Base-by-base conservation (phyloP, 2,113 vertebrate genomes). In the Riparia riparia region DNA sequence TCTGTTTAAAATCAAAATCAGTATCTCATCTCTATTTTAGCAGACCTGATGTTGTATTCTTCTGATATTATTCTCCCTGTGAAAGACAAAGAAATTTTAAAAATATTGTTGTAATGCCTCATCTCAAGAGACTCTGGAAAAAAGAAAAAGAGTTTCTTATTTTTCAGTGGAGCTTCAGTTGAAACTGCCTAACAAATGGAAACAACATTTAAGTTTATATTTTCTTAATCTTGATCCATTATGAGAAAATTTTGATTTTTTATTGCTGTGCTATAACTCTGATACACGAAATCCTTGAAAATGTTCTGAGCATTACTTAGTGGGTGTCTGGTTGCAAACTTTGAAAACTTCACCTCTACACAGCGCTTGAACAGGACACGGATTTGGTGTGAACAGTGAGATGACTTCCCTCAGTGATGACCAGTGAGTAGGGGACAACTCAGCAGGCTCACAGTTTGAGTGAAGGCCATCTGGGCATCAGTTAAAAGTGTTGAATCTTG, bases 381-480 rank as follows among this genome's bases (percentile, higher is more conserved):
- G 12, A 7, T 61, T 34, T 44, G 10, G 3, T 63, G 29, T 17
- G 49, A 80, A 14, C 21, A 42, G 24, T 44, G 81, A 71, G 32
- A 26, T 0, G 2, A 9, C 4, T 61, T 7, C 25, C 4, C 3
- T 44, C 34, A 41, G 22, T 0, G 3, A 31, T 28, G 47, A 28
- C 19, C 2, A 2, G 6, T 25, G 68, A 71, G 15, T 10, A 29
- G 26, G 8, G 20, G 7, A 68, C 7, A 12, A 8, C 18, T 44
- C 24, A 0, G 3, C 57, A 51, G 37, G 20, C 37, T 71, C 24
- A 42, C 22, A 57, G 4, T 31, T 65, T 5, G 1, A 25, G 10
- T 34, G 28, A 50, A 39, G 14, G 4, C 2, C 19, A 8, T 24
- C 19, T n/a, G 25, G 4, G 7, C 32, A 13, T 34, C 58, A 76